These are phyloP conservation scores for Cyprinella venusta DNA, from an alignment of 2,797 vertebrate species.

Conservation along the genomic window DNA sequence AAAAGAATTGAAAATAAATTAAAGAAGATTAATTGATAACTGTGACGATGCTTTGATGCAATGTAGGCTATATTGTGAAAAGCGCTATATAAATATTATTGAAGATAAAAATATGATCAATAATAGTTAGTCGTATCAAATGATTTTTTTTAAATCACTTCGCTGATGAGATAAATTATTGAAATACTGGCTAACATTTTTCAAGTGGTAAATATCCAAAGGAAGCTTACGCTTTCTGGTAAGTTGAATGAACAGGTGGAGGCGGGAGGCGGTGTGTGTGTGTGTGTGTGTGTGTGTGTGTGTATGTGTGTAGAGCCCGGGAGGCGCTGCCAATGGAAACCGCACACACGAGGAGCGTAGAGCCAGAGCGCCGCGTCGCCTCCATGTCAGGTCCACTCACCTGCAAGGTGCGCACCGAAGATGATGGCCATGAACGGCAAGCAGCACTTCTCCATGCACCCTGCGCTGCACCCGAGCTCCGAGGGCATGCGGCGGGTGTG, in stretches of 20 bases:
- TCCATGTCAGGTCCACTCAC: constrained; percentile 76
- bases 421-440: constrained; percentile 96
- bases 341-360: constrained; percentile 80
- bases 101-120: background rate
- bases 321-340: constrained; percentile 78
- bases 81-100: too few relatives aligned
- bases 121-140: too few relatives aligned
- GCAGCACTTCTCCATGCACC: constrained; percentile 92
- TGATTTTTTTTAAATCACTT: background rate
- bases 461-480: constrained; percentile 85
- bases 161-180: background rate
- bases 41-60: too few relatives aligned
- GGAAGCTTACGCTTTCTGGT: constrained; percentile 81
- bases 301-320: constrained; percentile 65
- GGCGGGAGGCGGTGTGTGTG: constrained; percentile 51
- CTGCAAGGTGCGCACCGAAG: constrained; percentile 79
- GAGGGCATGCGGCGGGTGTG: constrained; percentile 95
- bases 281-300: constrained; percentile 51
- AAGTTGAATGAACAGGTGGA: constrained; percentile 83
- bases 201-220: constrained; percentile 40
- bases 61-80: too few relatives aligned
- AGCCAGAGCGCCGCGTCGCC: constrained; percentile 72
- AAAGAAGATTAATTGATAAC: too few relatives aligned
- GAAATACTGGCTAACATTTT: background rate
- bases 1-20: background rate